phyloP scores from a whole-genome alignment of 2,113 vertebrate genomes.

The Erythrolamprus reginae region DNA sequence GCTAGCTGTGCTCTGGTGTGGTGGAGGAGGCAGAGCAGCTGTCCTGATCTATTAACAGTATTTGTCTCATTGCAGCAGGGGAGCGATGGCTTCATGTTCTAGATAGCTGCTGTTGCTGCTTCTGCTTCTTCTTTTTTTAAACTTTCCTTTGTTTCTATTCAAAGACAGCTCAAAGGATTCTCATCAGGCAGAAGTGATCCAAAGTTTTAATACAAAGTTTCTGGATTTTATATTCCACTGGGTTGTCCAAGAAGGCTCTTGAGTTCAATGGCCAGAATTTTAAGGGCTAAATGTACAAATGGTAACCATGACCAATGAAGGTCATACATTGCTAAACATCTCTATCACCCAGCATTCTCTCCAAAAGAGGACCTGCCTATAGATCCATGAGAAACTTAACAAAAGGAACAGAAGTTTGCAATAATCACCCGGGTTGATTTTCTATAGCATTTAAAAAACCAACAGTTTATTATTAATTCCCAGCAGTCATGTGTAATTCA shows the following conservation, averaged over 20 bases:
- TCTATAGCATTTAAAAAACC: neutral
- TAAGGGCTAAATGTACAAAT: neutral
- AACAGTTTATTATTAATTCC: neutral
- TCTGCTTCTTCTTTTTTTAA: no score
- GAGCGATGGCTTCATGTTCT: neutral
- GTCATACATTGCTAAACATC: neutral
- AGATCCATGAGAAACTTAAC: neutral
- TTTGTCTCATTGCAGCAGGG: neutral
- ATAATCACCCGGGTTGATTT: neutral
- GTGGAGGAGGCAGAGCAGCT: constrained; percentile 17
- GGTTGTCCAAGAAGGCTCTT: neutral
- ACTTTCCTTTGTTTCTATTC: neutral
- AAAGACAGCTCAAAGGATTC: neutral
- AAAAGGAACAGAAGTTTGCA: neutral
- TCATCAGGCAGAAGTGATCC: neutral
- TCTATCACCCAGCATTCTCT: neutral
- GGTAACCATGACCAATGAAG: neutral
- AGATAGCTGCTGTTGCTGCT: neutral
- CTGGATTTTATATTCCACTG: neutral
- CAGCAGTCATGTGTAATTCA: neutral
- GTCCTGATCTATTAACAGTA: constrained; percentile 17
- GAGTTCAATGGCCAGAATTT: neutral
- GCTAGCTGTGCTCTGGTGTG: constrained; percentile 1
- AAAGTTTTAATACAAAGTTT: neutral
- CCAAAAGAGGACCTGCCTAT: neutral